Base-by-base conservation (phyloP, 2,888 invertebrate species). In the Notodonta dromedarius region DNA sequence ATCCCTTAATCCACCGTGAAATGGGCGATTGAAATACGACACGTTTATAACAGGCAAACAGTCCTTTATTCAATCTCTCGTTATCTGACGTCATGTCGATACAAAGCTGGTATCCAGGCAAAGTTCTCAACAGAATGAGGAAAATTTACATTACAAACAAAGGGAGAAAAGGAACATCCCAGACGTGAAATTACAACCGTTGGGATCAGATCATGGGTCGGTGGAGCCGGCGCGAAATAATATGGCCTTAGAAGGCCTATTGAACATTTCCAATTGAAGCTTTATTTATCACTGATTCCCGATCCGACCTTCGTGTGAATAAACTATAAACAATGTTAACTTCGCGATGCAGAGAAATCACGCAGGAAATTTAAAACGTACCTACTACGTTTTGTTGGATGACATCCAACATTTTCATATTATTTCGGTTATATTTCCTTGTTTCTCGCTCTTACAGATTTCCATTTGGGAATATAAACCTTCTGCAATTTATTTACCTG, bases 81-180 rank as follows among this genome's bases (percentile, higher is more conserved):
- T 80, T 86, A 85, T 87, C 85, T 79, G 77, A 82, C 79, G 81
- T 82, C 75, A 79, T 79, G 84, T 83, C 83, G 77, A 83, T 82
- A 86, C 86, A 86, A 87, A 80, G 83, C 79, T 79, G 74, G 78
- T 79, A 84, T 85, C 82, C 80, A 76, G 76, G 72, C 75, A 69
- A 78, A 83, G 78, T 82, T 84, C 78, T 78, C 75, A 78, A 80
- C 70, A 77, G 78, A 80, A 82, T 78, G 81, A 83, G 79, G 80
- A 78, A 84, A 88, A 88, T 87, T 87, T 88, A 84, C 85, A 86
- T 87, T 88, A 84, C 85, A 86, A 87, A 86, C 82, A 86, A 81
- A 83, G 82, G 82, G 76, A 78, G 82, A 84, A 72, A 84, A 80
- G 79, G 78, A 83, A 77, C 77, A 82, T 82, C 75, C 80, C 80